Evolutionary conservation across 2,113 vertebrate species (phyloP).

Genomic region (Phoenicopterus ruber): DNA sequence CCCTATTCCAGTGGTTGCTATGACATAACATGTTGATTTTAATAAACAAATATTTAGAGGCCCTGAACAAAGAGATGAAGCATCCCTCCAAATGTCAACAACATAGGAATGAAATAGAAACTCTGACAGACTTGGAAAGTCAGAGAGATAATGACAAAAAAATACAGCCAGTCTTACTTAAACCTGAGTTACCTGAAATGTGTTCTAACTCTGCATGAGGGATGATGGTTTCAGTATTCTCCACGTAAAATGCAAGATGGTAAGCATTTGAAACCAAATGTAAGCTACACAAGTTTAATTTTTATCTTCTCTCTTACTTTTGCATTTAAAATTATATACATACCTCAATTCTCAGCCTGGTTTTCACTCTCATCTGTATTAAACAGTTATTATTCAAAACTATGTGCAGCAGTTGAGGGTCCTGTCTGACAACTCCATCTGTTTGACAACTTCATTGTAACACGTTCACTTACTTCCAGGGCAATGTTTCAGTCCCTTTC

Average conservation of each 20-base stretch:
- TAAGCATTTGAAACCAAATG: neutral
- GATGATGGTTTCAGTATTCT: neutral
- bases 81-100: neutral
- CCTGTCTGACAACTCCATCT: neutral
- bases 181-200: neutral
- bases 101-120: neutral
- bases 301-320: neutral
- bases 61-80: neutral
- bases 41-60: neutral
- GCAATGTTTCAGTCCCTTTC: neutral
- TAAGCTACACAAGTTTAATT: neutral
- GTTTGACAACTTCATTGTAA: neutral
- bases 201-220: neutral
- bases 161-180: neutral
- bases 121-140: neutral
- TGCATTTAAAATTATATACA: neutral
- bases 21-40: neutral
- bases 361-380: neutral
- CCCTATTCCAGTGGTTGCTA: neutral
- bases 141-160: neutral
- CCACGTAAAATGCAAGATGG: neutral
- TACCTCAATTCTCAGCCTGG: neutral
- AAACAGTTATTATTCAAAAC: neutral
- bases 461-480: neutral
- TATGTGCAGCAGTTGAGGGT: neutral